phyloP scores from a whole-genome alignment of 2,113 vertebrate genomes.

The Ondatra zibethicus region DNA sequence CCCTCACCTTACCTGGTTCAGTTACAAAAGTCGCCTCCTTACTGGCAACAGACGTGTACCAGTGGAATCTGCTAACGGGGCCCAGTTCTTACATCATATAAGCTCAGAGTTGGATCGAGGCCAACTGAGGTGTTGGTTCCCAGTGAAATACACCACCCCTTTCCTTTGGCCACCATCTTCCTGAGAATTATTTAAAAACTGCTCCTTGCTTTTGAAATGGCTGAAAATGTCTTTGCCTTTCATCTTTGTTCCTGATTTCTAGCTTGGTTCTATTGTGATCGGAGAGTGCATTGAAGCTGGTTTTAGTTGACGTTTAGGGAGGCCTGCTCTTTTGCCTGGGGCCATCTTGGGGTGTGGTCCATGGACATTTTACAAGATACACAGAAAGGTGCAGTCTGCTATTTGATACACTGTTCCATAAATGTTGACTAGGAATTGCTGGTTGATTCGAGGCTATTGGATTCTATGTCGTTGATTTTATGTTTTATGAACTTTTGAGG shows the following conservation, averaged over 20 bases:
- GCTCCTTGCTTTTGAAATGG: neutral
- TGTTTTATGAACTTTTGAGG: neutral
- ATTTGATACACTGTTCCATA: neutral
- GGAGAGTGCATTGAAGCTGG: neutral
- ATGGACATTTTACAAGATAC: neutral
- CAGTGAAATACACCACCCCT: neutral
- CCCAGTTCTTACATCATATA: neutral
- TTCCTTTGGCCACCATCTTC: neutral
- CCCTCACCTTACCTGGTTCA: neutral
- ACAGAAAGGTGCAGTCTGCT: neutral
- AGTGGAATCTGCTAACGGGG: neutral
- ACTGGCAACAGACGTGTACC: neutral
- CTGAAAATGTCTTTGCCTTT: neutral
- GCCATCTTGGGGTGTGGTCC: neutral
- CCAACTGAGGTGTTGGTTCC: neutral
- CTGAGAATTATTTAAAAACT: neutral
- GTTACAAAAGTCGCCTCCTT: conserved; percentile 10
- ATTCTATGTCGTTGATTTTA: neutral
- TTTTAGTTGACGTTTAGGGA: conserved; percentile 30
- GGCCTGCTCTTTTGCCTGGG: neutral
- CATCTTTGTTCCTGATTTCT: neutral
- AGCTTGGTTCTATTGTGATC: neutral
- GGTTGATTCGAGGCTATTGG: neutral
- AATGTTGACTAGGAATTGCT: neutral
- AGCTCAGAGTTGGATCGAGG: neutral